These are phyloP conservation scores for Tachystola acroxantha DNA, from an alignment of 2,888 invertebrate genomes.

Conservation along the genomic window DNA sequence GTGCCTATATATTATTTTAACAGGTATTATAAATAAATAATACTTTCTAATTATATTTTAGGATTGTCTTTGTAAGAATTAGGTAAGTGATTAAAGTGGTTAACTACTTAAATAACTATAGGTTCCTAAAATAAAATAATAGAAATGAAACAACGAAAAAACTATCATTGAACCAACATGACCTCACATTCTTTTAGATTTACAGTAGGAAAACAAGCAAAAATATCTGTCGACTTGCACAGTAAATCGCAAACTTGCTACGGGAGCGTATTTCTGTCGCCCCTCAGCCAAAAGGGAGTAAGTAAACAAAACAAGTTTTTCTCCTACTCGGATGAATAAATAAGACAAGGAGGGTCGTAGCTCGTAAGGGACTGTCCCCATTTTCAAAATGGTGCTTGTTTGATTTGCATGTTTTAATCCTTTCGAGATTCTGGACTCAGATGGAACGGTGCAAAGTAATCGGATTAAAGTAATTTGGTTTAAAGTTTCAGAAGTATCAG, in stretches of 20 bases:
- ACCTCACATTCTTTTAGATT: constrained; percentile 19
- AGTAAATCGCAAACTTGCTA: constrained; percentile 53
- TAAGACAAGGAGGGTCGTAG: constrained; percentile 65
- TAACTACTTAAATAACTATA: too few relatives aligned
- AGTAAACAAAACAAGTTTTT: constrained; percentile 75
- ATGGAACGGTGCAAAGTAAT: constrained; percentile 28
- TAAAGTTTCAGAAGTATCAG: background rate
- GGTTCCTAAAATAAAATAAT: too few relatives aligned
- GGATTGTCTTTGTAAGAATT: too few relatives aligned
- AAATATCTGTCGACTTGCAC: constrained; percentile 46
- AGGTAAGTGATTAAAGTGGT: too few relatives aligned
- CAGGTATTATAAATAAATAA: too few relatives aligned
- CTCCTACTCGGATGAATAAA: constrained; percentile 72
- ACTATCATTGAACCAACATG: too few relatives aligned
- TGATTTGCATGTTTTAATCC: constrained; percentile 77
- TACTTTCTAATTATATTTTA: too few relatives aligned
- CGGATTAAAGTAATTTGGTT: constrained; percentile 1
- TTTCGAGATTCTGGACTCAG: constrained; percentile 54
- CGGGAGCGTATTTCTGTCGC: constrained; percentile 38
- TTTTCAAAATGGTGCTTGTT: constrained; percentile 57
- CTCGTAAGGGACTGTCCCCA: constrained; percentile 52
- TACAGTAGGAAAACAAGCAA: constrained; percentile 52
- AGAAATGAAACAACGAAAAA: too few relatives aligned
- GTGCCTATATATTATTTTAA: too few relatives aligned
- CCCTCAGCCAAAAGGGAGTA: constrained; percentile 34